phyloP scores from a whole-genome alignment of 2,113 vertebrate species.

The Alethe diademata region DNA sequence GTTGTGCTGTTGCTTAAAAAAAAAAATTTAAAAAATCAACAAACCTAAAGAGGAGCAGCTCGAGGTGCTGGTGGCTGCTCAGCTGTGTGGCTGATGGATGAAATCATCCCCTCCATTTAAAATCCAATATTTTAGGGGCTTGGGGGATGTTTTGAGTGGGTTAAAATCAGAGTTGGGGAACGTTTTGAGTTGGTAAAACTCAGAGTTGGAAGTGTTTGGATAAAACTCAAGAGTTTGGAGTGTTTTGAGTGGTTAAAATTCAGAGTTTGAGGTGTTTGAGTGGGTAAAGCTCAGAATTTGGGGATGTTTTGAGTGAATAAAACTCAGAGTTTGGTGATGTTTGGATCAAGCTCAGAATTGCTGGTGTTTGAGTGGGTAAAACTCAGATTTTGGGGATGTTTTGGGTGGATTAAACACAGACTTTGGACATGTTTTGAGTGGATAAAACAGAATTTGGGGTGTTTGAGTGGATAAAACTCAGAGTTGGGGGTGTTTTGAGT shows the following conservation, averaged over 20 bases:
- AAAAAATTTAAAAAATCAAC: background rate
- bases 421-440: no score
- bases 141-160: background rate
- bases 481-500: background rate
- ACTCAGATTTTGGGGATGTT: background rate
- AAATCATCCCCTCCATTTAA: background rate
- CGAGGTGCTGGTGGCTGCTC: background rate
- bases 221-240: background rate
- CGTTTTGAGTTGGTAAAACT: background rate
- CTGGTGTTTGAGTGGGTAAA: background rate
- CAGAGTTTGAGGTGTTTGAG: background rate
- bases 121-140: fast-evolving
- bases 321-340: background rate
- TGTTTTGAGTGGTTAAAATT: background rate
- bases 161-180: fast-evolving
- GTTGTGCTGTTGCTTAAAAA: background rate
- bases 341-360: background rate
- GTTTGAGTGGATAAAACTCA: fast-evolving
- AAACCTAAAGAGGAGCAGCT: conserved; percentile 19
- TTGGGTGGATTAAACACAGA: background rate
- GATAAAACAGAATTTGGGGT: background rate
- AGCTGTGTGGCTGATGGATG: background rate
- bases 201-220: background rate
- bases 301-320: background rate
- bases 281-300: background rate